phyloP scores from a whole-genome alignment of 30 jellyfish, hydroid and myxozoan species.

The Nemopilema nomurai region DNA sequence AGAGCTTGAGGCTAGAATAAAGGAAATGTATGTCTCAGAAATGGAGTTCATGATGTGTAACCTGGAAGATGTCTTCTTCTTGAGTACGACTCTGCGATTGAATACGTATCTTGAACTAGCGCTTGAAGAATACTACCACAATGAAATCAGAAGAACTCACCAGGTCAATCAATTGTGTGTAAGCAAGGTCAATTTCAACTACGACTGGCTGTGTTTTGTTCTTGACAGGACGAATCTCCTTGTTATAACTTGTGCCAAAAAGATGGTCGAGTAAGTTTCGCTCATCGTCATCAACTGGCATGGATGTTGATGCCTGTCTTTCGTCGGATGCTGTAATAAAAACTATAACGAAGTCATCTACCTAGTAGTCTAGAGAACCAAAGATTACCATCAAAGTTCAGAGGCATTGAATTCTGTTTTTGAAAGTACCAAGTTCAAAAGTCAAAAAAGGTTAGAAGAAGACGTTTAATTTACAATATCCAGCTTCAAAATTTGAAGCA shows the following conservation, averaged over 20 bases:
- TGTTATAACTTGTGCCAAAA: constrained; percentile 52
- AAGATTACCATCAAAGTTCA: neutral
- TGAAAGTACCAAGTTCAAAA: no score
- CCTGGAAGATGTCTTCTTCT: no score
- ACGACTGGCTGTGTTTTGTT: constrained; percentile 79
- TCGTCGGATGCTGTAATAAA: neutral
- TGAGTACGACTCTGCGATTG: no score
- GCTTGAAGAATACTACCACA: neutral
- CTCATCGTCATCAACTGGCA: constrained; percentile 79
- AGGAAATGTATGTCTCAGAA: no score
- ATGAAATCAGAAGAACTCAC: constrained; percentile 51
- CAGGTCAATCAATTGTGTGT: constrained; percentile 91
- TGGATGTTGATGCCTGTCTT: neutral
- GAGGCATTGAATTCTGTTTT: no score
- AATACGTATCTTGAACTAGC: no score
- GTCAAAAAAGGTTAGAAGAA: no score
- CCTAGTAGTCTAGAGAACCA: no score
- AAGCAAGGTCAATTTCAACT: constrained; percentile 84
- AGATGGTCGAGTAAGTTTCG: constrained; percentile 51
- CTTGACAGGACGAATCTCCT: constrained; percentile 92
- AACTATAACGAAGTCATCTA: neutral
- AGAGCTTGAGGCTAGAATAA: no score
- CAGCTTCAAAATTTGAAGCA: no score
- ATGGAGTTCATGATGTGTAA: no score
- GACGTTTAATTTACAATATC: no score